Evolutionary conservation across 2,113 vertebrate species (phyloP), one percentile per base, ranked within the genome.

Genomic region (Bubo blakistoni): DNA sequence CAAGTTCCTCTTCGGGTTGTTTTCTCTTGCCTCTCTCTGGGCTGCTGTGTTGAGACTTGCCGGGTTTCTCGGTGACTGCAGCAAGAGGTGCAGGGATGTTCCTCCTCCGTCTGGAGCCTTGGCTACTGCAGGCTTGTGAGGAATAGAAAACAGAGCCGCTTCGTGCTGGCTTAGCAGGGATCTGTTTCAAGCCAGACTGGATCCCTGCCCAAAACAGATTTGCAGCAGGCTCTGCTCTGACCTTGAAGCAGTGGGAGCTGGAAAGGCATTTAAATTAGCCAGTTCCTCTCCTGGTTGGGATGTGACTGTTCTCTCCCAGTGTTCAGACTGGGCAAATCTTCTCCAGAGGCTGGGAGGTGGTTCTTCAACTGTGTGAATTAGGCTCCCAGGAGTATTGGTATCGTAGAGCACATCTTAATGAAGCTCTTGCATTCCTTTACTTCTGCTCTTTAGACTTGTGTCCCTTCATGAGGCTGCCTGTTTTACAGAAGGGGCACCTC

Each of bases 141-240:
- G 80, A 84, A 57, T 71, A 81, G 57, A 40, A 78, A 87, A 54
- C 25, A 12, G 54, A 19, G 88, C 57, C 2, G 54, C 46, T 76
- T 88, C 0, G 0, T 78, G 78, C 92, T 90, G 88, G 79, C 74
- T 93, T 72, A 72, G 71, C 51, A 49, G 51, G 72, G 59, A 57
- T 84, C 47, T 69, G 16, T 92, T 90, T 63, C 47, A 59, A 72
- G 66, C 40, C 77, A 69, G 57, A 6, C 81, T 91, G 93, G 66
- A 93, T 91, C 40, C 42, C 40, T 94, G 89, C 90, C 96, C 73
- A 32, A 65, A 92, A 19, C 38, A 63, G 80, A 67, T 78, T 78
- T 86, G 80, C 81, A 91, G 65, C 83, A 91, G 65, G 77, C 77
- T 94, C n/a, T 59, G 69, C 61, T 89, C 61, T 95, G 83, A 91